Evolutionary conservation across 2,113 vertebrate species (phyloP), one percentile per base, ranked within the genome.

Genomic region (Colistium nudipinnis): DNA sequence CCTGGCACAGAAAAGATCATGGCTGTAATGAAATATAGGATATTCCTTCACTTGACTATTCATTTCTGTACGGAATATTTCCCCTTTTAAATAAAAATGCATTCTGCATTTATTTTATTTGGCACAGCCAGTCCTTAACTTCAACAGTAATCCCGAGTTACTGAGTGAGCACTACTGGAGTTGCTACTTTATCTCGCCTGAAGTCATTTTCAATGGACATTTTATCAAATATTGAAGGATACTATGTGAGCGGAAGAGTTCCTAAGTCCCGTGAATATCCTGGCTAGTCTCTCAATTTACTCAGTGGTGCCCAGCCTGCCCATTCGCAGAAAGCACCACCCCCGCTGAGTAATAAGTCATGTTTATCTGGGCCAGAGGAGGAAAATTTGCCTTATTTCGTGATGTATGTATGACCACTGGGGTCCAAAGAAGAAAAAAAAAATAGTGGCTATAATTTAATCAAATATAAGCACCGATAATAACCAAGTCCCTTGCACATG

Each of bases 311-410:
- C 48, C 14, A 73, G 38, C 56, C 9, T 11, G 8, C 35, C 51
- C 66, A 66, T 66, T 22, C 27, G 25, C 55, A 56, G 19, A 31
- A 27, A 31, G 19, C 9, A 24, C 28, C 6, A 3, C 74, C 25
- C 55, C 69, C 36, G 25, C 38, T 66, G 25, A 68, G 47, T 24
- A 68, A 74, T 81, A 74, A 71, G 54, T 79, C 49, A 69, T 64
- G 55, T 61, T 81, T 79, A 69, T 77, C 66, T 77, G 52, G 66
- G 66, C 77, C 75, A 85, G 43, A 44, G 19, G 30, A 70, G 41
- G 60, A 59, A 38, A 67, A n/a, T 10, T 25, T 28, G 28, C 35
- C 27, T 53, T 52, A 13, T 31, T 52, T 31, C 24, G 49, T 54
- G 55, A 75, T 57, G 17, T 22, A 55, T 72, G 22, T 12, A 27